Evolutionary conservation across 1,140 invertebrate genomes (phyloP).

Genomic region (Latrodectus geometricus): DNA sequence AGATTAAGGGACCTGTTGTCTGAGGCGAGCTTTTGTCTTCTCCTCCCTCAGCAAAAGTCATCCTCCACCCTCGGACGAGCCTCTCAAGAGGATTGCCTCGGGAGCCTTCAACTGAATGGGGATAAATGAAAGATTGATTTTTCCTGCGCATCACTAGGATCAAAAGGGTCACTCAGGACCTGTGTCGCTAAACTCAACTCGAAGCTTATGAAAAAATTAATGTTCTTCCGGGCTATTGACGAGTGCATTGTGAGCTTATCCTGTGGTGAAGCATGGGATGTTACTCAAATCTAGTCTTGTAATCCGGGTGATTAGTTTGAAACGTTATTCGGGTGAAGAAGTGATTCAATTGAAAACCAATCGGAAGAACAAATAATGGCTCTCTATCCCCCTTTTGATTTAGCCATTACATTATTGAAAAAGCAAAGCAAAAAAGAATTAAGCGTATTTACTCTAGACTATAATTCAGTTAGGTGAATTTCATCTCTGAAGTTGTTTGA

Average conservation of each 20-base stretch:
- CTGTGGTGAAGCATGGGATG: not conserved
- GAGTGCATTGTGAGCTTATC: slow-evolving; percentile 16
- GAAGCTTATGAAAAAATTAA: slow-evolving; percentile 52
- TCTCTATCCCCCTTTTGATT: not conserved
- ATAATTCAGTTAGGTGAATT: too few species aligned
- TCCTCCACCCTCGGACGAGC: slow-evolving; percentile 9
- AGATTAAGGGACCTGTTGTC: slow-evolving; percentile 60
- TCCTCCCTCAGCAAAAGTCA: slow-evolving; percentile 42
- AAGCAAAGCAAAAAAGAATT: too few species aligned
- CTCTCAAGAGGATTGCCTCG: not conserved
- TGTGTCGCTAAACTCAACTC: slow-evolving; percentile 35
- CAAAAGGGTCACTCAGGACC: slow-evolving; percentile 47
- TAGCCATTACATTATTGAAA: too few species aligned
- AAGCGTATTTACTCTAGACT: too few species aligned
- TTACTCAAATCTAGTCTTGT: not conserved
- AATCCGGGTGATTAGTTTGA: not conserved
- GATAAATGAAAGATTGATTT: slow-evolving; percentile 57
- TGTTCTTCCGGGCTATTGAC: slow-evolving; percentile 44
- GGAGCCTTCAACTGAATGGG: slow-evolving; percentile 2
- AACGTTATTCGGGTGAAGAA: not conserved
- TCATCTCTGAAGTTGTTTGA: too few species aligned
- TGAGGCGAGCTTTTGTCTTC: slow-evolving; percentile 30
- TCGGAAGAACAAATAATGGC: slow-evolving; percentile 8
- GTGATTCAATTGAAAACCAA: slow-evolving; percentile 7
- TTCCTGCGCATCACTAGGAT: slow-evolving; percentile 40